These are phyloP conservation scores for Synanthedon myopaeformis DNA, from an alignment of 2,888 invertebrate genomes.

Conservation along the genomic window DNA sequence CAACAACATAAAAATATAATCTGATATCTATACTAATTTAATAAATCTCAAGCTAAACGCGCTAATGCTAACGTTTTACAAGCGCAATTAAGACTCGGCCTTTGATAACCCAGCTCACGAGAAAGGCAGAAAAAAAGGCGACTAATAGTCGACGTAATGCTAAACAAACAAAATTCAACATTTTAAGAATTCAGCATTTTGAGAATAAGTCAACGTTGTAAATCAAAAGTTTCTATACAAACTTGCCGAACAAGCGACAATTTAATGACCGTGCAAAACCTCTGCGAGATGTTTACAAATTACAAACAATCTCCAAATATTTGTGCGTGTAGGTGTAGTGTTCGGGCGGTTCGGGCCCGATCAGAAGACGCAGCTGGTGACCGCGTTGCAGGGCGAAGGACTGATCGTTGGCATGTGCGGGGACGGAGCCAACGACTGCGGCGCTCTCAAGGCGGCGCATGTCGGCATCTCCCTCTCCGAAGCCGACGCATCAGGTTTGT, in stretches of 20 bases:
- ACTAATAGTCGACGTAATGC: too few relatives aligned
- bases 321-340: constrained; percentile 71
- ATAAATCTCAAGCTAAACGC: too few relatives aligned
- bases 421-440: constrained; percentile 81
- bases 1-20: too few relatives aligned
- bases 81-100: too few relatives aligned
- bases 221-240: too few relatives aligned
- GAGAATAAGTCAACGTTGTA: too few relatives aligned
- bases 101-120: too few relatives aligned
- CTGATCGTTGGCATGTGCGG: constrained; percentile 73
- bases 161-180: too few relatives aligned
- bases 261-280: not conserved
- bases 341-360: constrained; percentile 88
- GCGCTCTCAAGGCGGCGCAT: constrained; percentile 82
- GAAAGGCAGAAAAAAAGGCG: too few relatives aligned
- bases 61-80: too few relatives aligned
- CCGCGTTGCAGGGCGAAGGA: constrained; percentile 71
- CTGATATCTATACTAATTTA: too few relatives aligned
- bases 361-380: constrained; percentile 82
- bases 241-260: not conserved
- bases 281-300: not conserved
- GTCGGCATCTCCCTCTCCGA: constrained; percentile 82
- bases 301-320: not conserved
- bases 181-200: too few relatives aligned
- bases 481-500: constrained; percentile 72